These are phyloP conservation scores for Ailurus styani DNA, from an alignment of 2,113 vertebrate species.

Conservation along the genomic window DNA sequence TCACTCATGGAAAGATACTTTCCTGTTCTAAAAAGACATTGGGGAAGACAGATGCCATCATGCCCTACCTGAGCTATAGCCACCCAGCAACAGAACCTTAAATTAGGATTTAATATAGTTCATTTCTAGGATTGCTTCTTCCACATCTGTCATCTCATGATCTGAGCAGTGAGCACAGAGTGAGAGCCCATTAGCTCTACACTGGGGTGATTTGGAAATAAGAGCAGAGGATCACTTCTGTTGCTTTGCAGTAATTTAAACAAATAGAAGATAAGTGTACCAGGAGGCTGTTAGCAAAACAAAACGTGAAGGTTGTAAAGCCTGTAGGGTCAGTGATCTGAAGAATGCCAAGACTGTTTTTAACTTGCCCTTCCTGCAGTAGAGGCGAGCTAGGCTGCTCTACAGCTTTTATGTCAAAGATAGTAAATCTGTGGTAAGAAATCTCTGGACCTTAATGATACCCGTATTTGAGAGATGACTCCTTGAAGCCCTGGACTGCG, in stretches of 20 bases:
- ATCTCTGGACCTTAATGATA: neutral
- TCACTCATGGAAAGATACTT: neutral
- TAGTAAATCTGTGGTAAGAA: slow-evolving; percentile 13
- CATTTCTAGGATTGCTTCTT: neutral
- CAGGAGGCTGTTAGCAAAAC: slow-evolving; percentile 20
- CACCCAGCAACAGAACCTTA: neutral
- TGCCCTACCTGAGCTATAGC: neutral
- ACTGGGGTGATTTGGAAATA: neutral
- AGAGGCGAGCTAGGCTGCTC: neutral
- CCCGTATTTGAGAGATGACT: neutral
- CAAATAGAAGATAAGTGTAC: neutral
- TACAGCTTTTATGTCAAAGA: neutral
- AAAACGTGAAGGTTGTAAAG: neutral
- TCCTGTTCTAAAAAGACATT: neutral
- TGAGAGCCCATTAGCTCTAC: neutral
- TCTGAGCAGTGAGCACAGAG: neutral
- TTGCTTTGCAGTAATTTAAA: neutral
- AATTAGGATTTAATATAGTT: neutral
- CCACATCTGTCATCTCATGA: neutral
- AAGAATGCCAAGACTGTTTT: neutral
- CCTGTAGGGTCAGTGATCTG: neutral
- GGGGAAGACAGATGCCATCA: neutral
- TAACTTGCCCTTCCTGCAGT: slow-evolving; percentile 30
- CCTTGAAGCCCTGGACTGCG: neutral
- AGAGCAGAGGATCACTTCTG: accelerated